A percentile compares a stretch with the other conserved stretches of the same genome.
Conservation (phyloP, 2,888 invertebrate species). For the Antitype chi region DNA sequence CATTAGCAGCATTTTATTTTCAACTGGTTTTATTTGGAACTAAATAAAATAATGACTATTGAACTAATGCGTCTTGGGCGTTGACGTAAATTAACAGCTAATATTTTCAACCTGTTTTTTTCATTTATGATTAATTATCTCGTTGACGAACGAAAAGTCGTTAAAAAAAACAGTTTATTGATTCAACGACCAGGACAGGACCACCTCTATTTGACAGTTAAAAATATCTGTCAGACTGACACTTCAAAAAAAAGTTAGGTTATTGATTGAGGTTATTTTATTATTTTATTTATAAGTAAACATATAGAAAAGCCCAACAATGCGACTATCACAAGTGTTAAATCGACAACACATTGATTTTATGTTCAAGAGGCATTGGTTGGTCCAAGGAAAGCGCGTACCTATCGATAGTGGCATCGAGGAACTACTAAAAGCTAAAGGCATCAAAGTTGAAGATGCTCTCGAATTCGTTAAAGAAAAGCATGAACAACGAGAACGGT, state of each 20-base stretch:
- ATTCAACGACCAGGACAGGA: too few species aligned
- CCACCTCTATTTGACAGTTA: too few species aligned
- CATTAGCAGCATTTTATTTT: too few species aligned
- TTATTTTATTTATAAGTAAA: conserved; percentile 34
- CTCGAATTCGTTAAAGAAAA: conserved; percentile 90
- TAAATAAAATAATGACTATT: too few species aligned
- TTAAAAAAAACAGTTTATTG: too few species aligned
- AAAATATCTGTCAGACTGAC: conserved; percentile 19
- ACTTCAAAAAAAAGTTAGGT: conserved; percentile 21
- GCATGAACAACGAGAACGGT: conserved; percentile 78
- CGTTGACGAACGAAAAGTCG: too few species aligned
- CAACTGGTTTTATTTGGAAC: too few species aligned
- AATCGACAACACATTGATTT: conserved; percentile 93
- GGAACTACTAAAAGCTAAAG: conserved; percentile 88
- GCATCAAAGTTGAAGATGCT: conserved; percentile 92
- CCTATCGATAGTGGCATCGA: conserved; percentile 90
- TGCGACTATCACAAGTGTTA: conserved; percentile 92
- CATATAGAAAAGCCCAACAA: conserved; percentile 73
- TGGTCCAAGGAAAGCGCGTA: conserved; percentile 91
- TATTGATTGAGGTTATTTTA: conserved; percentile 38
- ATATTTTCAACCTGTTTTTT: too few species aligned
- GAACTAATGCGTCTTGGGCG: too few species aligned
- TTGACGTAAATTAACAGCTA: too few species aligned
- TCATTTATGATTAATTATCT: too few species aligned
- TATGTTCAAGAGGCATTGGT: conserved; percentile 94